Percentiles rank a stretch among this genome's conserved stretches.
Conservation (phyloP, 1,140 invertebrate species). For the Drosophila arawakana region DNA sequence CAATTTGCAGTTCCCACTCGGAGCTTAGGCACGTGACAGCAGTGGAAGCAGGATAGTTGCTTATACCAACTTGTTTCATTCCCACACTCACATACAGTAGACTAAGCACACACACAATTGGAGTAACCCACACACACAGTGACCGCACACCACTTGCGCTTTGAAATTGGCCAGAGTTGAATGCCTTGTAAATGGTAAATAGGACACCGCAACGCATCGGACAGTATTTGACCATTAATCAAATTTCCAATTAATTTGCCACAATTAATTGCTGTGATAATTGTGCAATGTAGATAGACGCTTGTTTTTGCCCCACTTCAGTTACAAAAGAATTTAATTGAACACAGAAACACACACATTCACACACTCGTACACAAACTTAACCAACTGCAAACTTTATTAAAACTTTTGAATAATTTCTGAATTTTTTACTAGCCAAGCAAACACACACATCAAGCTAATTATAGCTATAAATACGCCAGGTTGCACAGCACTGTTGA, state of each 20-base stretch:
- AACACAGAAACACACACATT: neutral
- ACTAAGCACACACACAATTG: constrained; percentile 9
- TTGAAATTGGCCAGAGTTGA: constrained; percentile 68
- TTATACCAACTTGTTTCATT: constrained; percentile 41
- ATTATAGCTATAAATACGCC: constrained; percentile 4
- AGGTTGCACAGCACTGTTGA: constrained; percentile 8
- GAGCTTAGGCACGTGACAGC: constrained; percentile 74
- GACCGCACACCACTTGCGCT: constrained; percentile 42
- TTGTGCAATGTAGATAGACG: constrained; percentile 34
- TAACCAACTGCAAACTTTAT: neutral
- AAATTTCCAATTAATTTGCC: constrained; percentile 79
- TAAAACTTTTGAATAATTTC: neutral
- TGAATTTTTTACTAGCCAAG: neutral
- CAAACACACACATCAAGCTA: neutral
- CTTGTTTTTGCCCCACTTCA: constrained; percentile 6
- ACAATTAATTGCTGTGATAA: constrained; percentile 78
- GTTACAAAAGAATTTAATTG: constrained; percentile 20
- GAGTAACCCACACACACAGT: neutral
- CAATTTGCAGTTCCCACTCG: constrained; percentile 33
- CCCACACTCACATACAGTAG: constrained; percentile 62
- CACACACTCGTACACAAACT: neutral
- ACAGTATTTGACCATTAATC: constrained; percentile 68
- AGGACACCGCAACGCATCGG: constrained; percentile 49
- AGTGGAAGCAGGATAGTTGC: constrained; percentile 22
- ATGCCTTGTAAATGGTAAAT: constrained; percentile 56